These are phyloP conservation scores for Xenopus laevis DNA, from an alignment of 2,113 vertebrate species.

Conservation along the genomic window DNA sequence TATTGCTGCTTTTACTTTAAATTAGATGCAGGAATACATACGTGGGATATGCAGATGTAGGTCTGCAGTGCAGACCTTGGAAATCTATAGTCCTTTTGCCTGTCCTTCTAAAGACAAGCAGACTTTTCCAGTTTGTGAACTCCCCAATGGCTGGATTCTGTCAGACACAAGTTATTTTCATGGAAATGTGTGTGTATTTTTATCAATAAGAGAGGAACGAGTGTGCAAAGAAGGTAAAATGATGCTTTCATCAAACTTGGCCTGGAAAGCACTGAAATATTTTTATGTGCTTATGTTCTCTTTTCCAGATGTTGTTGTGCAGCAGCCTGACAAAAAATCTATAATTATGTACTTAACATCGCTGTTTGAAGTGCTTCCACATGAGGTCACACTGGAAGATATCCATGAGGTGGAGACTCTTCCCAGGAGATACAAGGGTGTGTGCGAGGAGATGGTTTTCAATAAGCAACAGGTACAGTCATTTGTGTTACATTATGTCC, in stretches of 20 bases:
- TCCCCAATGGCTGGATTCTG: too few species aligned
- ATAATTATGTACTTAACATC: constrained; percentile 98
- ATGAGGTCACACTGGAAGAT: constrained; percentile 91
- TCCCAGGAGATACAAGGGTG: constrained; percentile 83
- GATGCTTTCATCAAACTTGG: not conserved
- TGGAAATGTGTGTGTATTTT: too few species aligned
- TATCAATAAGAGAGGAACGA: too few species aligned
- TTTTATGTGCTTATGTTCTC: not conserved
- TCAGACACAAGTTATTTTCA: too few species aligned
- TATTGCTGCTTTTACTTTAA: too few species aligned
- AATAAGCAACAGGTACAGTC: constrained; percentile 62
- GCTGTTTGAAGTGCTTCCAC: constrained; percentile 92
- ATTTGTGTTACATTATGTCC: not conserved
- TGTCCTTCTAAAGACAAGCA: too few species aligned
- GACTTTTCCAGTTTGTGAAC: too few species aligned
- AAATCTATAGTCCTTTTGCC: too few species aligned
- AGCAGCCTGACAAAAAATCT: constrained; percentile 95
- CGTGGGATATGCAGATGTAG: too few species aligned
- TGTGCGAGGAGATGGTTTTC: constrained; percentile 66
- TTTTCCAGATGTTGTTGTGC: constrained; percentile 86
- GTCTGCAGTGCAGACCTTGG: too few species aligned
- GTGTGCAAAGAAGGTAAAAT: not conserved
- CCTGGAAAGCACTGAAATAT: too few species aligned
- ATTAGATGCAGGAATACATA: too few species aligned
- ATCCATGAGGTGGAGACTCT: constrained; percentile 93